Evolutionary conservation across 2,888 invertebrate genomes (phyloP), one percentile per base, ranked within the genome.

Genomic region (Argynnis bischoffii): DNA sequence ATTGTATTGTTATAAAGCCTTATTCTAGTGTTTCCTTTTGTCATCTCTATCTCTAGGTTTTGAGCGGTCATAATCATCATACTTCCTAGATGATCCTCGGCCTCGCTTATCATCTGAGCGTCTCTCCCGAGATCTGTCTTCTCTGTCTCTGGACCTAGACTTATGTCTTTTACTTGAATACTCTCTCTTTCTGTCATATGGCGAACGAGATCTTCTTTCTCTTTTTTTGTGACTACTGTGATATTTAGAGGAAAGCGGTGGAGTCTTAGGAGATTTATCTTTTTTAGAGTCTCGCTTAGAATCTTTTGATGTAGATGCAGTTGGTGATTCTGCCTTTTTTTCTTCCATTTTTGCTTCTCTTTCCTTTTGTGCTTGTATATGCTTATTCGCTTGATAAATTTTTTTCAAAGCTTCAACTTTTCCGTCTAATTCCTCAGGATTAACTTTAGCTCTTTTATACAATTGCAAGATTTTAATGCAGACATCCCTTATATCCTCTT

Each of bases 401-500:
- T 84, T 87, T 54, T 85, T 81, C 31, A 92, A 77, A 8, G 80
- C 64, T 11, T 93, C 93, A 1, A 93, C 87, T 78, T 91, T 92
- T 51, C 72, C 79, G 70, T 93, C 93, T 50, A 93, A 75, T 51
- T 91, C 92, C 47, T 93, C 93, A 0, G 93, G 90, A 73, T 93
- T 93, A 54, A 97, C 97, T 94, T 98, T 98, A 3, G 95, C 89
- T 64, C 98, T 93, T 68, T 94, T 95, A 83, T 99, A 99, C 0
- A 99, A 92, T 74, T 96, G 94, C 69, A 99, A 92, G 72, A 99
- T 97, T 55, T 96, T 94, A 57, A 95, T 89, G 78, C 97, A 97
- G 64, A 99, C 97, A 77, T 97, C 97, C 64, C 96, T 93, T 3
- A 99, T 96, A 74, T 97, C 95, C 46, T 94, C 94, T 87, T 98